Conservation (phyloP, 2,113 vertebrate species). For the Xenus cinereus region DNA sequence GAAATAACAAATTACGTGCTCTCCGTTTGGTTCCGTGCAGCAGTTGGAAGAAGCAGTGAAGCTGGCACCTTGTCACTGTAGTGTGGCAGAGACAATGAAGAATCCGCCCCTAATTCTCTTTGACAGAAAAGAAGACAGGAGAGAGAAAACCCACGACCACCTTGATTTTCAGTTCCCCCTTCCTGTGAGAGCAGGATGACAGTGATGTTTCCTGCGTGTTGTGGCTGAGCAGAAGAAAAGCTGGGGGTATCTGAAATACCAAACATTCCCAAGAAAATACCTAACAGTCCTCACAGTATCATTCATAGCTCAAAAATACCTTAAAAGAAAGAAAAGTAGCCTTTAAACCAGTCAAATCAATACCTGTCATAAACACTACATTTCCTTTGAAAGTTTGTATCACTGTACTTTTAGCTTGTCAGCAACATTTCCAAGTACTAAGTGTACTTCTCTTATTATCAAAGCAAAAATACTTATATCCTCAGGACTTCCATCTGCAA, state of each 20-base stretch:
- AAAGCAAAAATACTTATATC: conserved; percentile 44
- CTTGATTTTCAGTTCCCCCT: not conserved
- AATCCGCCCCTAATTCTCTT: not conserved
- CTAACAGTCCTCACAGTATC: not conserved
- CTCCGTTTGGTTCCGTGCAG: not conserved
- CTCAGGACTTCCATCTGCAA: conserved; percentile 19
- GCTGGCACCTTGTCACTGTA: not conserved
- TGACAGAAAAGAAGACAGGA: not conserved
- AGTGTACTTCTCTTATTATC: conserved; percentile 21
- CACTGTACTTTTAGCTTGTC: conserved; percentile 39
- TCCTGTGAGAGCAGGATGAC: not conserved
- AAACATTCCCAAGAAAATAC: not conserved
- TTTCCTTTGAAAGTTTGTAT: conserved; percentile 4
- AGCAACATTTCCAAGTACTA: conserved; percentile 59
- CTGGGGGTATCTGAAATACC: not conserved
- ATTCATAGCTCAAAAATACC: not conserved
- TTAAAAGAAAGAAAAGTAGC: conserved; percentile 29
- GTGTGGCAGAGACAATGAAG: not conserved
- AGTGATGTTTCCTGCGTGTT: not conserved
- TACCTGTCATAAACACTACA: conserved; percentile 23
- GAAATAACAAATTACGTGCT: not conserved
- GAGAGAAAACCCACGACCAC: not conserved
- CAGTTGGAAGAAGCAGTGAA: conserved; percentile 28
- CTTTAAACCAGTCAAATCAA: conserved; percentile 28
- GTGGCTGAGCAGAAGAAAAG: not conserved